Evolutionary conservation across 2,113 vertebrate species (phyloP).

Genomic region (Ramphastos sulfuratus): DNA sequence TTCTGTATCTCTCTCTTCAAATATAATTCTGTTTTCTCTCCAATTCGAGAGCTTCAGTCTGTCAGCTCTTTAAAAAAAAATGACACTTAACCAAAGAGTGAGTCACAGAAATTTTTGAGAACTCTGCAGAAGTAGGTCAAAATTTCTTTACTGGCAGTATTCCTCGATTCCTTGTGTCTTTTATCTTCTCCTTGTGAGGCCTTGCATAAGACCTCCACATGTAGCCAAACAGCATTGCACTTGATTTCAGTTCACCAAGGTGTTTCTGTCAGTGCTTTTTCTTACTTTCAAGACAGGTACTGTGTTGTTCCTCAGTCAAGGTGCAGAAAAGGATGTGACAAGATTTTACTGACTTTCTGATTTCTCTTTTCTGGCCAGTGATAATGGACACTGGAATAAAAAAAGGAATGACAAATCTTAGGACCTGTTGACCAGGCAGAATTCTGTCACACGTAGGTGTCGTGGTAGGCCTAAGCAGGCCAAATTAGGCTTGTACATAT

Average conservation of each 20-base stretch:
- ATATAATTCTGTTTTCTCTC: too few relatives aligned
- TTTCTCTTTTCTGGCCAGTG: background rate
- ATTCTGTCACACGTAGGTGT: background rate
- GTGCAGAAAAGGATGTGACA: background rate
- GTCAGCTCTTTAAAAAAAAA: too few relatives aligned
- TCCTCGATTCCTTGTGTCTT: background rate
- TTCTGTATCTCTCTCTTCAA: too few relatives aligned
- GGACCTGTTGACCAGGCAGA: background rate
- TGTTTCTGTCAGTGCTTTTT: background rate
- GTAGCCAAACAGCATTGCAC: background rate
- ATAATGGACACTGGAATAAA: background rate
- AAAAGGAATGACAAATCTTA: background rate
- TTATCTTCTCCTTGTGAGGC: background rate
- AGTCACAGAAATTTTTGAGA: background rate
- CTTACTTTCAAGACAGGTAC: background rate
- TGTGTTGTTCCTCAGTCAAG: background rate
- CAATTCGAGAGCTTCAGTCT: too few relatives aligned
- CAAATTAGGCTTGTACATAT: too few relatives aligned
- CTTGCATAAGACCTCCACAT: fast-evolving
- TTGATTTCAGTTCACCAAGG: background rate
- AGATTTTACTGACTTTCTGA: background rate
- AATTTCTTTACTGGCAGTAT: background rate
- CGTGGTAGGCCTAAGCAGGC: too few relatives aligned
- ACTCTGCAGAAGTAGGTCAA: background rate
- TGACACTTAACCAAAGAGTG: fast-evolving